Base-by-base conservation (phyloP, 1,140 invertebrate species). In the Centruroides vittatus region DNA sequence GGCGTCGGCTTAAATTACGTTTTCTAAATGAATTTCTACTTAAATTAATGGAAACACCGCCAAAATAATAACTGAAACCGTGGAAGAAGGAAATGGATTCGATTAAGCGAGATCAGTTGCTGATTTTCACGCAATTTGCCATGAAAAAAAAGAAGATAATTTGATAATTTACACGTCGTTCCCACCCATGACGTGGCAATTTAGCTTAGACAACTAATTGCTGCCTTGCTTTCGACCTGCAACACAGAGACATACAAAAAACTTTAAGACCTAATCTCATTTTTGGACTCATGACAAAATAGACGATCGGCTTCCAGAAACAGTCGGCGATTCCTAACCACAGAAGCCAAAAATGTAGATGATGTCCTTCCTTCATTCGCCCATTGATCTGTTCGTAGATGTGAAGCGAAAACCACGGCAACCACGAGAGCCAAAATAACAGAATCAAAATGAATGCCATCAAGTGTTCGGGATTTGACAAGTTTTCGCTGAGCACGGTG, bases 291-390 rank as follows among this genome's bases (percentile, higher is more conserved):
- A 94, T 78, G 47, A 83, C 80, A 59, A 91, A 78, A 69, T 95
- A 85, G 65, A 96, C 86, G 54, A 96, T 74, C 58, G 91, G 86
- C 76, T 96, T 97, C 87, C 89, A 93, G 70, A 92, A 91, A 54
- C 89, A 93, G 77, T 94, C 94, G 60, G 90, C 78, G 66, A 97
- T 84, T 5, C 90, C 93, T 61, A 96, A 76, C 93, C 93, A 97
- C 50, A 95, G 86, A 58, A 93, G 84, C 49, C 83, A 84, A 72
- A 97, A 97, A 73, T 94, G 88, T 59, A 96, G 76, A 75, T 89
- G 85, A 60, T 89, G 88, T 23, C 51, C 35, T 53, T 7, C 51
- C 8, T 23, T 5, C 23, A 36, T 34, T 34, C 23, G 5, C 3
- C 51, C 51, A 3, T 34, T 5, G 0, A 53, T 53, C 8, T 41